Percentiles rank a stretch among this genome's conserved stretches.
These are phyloP conservation scores for Chesias legatella DNA, from an alignment of 2,888 invertebrate genomes.

Conservation along the genomic window DNA sequence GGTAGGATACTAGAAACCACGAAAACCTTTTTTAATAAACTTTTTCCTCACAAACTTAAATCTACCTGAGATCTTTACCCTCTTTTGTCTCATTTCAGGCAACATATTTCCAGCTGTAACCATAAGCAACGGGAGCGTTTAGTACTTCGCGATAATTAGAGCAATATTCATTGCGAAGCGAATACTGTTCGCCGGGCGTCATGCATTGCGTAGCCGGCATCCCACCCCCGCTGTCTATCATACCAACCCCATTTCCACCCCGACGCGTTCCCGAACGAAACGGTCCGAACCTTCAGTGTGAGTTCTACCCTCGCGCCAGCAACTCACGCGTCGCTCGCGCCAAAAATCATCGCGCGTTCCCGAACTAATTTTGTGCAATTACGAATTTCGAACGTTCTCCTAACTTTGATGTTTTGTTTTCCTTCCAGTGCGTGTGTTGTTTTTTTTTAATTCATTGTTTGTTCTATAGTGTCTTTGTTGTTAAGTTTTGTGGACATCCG, in stretches of 20 bases:
- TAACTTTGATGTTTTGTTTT: conserved; percentile 39
- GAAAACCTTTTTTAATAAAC: not conserved
- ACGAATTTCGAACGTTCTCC: conserved; percentile 35
- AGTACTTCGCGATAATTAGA: conserved; percentile 39
- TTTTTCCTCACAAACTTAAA: not conserved
- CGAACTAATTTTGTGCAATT: conserved; percentile 61
- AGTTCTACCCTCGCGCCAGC: conserved; percentile 39
- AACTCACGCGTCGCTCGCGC: conserved; percentile 32
- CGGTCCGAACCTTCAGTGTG: conserved; percentile 50
- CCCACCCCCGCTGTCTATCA: conserved; percentile 37
- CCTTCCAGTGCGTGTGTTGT: conserved; percentile 33
- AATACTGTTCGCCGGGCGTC: conserved; percentile 33
- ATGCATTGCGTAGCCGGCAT: conserved; percentile 40
- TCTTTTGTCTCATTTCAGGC: conserved; percentile 10
- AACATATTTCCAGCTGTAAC: conserved; percentile 1
- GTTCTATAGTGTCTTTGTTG: conserved; percentile 45
- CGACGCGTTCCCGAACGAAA: conserved; percentile 41
- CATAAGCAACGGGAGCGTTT: conserved; percentile 12
- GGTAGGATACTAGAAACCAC: too few species aligned
- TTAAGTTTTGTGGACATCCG: conserved; percentile 43
- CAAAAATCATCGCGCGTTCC: conserved; percentile 51
- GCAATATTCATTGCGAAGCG: conserved; percentile 32
- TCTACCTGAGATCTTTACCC: not conserved
- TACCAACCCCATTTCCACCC: conserved; percentile 50
- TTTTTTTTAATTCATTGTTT: conserved; percentile 39